Base-by-base conservation (phyloP, 2,113 vertebrate species). In the Tauraco erythrolophus region DNA sequence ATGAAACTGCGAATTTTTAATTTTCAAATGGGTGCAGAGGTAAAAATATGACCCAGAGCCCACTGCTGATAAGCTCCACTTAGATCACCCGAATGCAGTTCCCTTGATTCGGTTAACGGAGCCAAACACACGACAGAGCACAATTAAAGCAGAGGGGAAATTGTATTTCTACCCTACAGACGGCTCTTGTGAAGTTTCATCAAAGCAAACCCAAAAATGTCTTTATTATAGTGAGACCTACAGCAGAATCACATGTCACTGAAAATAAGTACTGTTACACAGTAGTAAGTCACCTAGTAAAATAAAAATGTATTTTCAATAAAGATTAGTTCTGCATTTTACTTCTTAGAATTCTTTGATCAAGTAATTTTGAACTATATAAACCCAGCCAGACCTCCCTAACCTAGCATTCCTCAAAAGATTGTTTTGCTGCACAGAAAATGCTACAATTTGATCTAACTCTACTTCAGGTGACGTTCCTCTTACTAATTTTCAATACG, bases 231-330 rank as follows among this genome's bases (percentile, higher is more conserved):
- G 60, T 3, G 19, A 88, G 96, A 90, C 84, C 96, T 97, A 90
- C 35, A 92, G 95, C 94, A 97, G 92, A 27, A 94, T 76, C 93
- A 72, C 64, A 81, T 86, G 93, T 31, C 50, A 58, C 62, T 31
- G 78, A 45, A 75, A 78, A 74, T 66, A 50, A 79, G 30, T 25
- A 19, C 89, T 68, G 86, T 96, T 96, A 93, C 46, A 92, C 88
- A 96, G 94, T 90, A 96, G 94, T 92, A 96, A 96, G 94, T 90
- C 87, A 97, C 69, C 91, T 94, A 94, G 92, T 91, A 94, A 97
- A 96, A 92, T 92, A 91, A 62, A 58, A 93, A 61, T 70, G 88
- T 91, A 96, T 92, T 94, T 97, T 96, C 97, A 92, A 96, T 92
- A 95, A 96, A 95, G 95, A 96, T 97, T 80, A 92, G 84, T 87